Evolutionary conservation across 2,797 vertebrate genomes (phyloP).

Genomic region (Rhincodon typus): DNA sequence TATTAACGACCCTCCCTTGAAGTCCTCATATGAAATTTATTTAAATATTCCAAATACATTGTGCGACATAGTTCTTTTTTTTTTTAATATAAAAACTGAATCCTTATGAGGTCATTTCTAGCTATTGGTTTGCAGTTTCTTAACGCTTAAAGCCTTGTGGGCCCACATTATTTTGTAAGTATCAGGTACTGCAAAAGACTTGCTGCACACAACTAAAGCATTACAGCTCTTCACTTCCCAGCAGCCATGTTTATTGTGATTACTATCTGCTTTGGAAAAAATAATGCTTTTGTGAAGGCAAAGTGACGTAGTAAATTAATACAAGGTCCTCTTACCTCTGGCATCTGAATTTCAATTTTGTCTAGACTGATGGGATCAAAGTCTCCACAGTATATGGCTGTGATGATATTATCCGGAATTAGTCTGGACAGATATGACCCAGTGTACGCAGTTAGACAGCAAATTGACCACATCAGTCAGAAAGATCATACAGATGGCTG

Average conservation of each 20-base stretch:
- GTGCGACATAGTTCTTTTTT: neutral
- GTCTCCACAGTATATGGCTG: neutral
- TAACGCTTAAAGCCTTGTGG: neutral
- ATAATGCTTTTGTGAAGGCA: neutral
- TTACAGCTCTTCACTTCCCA: neutral
- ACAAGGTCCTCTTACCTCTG: neutral
- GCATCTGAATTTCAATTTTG: neutral
- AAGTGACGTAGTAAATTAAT: neutral
- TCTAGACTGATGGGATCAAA: slow-evolving; percentile 24
- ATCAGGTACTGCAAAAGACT: neutral
- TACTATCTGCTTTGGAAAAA: neutral
- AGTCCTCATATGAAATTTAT: neutral
- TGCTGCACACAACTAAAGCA: neutral
- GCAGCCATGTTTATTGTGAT: neutral
- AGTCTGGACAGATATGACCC: slow-evolving; percentile 22
- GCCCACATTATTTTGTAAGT: neutral
- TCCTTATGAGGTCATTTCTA: neutral
- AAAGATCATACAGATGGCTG: slow-evolving; percentile 1
- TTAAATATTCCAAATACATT: neutral
- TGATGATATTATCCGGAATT: neutral
- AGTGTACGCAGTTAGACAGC: neutral
- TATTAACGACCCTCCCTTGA: neutral
- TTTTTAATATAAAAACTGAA: neutral
- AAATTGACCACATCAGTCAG: slow-evolving; percentile 22
- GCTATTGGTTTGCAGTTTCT: neutral